Evolutionary conservation across 2,888 invertebrate genomes (phyloP), one percentile per base, ranked within the genome.

Genomic region (Branchipolynoe longqiensis): DNA sequence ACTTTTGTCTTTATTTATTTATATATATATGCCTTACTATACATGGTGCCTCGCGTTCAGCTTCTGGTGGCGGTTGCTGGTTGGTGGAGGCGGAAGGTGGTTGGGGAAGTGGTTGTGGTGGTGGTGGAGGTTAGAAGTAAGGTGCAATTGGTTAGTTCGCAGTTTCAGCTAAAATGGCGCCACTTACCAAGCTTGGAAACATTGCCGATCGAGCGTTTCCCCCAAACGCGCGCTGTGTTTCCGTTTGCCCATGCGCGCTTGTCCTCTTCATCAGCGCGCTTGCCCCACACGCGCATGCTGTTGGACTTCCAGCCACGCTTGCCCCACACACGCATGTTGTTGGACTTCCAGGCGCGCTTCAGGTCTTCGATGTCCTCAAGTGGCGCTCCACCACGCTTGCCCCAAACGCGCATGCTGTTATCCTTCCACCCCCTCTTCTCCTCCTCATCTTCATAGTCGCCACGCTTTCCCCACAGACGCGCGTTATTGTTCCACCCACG

Each of bases 381-480:
- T 22, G 31, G 56, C 28, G 41, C n/a, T 4, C n/a, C 28, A 25
- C 64, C 62, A 6, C 86, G 33, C 83, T 86, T 86, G 40, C 86
- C 86, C 86, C 86, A 86, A 0, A 86, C 85, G 22, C 82, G 48
- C 85, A 85, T 85, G 48, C 48, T 40, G 48, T 69, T 58, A 18
- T 41, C 41, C 18, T 81, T 81, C 86, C 86, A 86, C 22, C 56
- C 81, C 14, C 86, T 48, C 58, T 86, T 86, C 25, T 87, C 86
- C 18, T 59, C 36, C 6, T 82, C 82, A 18, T 58, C 58, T 62
- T 62, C 62, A 38, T 40, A 41, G n/a, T 84, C 86, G 6, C 54
- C 33, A 3, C 87, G 54, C 84, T 87, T 87, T 22, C 87, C 87
- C 87, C 87, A 87, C 31, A 87, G 69, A 18, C 85, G 64, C 85